Evolutionary conservation across 2,113 vertebrate genomes (phyloP).

Genomic region (Macrotus californicus): DNA sequence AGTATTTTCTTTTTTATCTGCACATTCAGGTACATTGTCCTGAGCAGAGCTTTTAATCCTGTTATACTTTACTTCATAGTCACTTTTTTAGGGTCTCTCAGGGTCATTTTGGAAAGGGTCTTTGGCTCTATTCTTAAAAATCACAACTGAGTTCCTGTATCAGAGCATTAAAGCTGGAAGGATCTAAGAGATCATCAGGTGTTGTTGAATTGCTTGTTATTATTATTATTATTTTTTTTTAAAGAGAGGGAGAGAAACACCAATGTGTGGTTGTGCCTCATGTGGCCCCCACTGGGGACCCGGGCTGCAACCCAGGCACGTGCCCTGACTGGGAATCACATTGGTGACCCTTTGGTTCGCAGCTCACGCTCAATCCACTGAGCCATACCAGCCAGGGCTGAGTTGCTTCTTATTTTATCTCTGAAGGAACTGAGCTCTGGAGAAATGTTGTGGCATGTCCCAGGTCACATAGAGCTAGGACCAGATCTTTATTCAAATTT

Average conservation of each 20-base stretch:
- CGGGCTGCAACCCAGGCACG: too few relatives aligned
- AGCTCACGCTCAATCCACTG: too few relatives aligned
- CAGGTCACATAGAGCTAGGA: not conserved
- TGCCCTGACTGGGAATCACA: too few relatives aligned
- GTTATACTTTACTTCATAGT: not conserved
- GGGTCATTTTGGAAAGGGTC: not conserved
- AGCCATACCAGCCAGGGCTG: too few relatives aligned
- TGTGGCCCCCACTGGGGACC: too few relatives aligned
- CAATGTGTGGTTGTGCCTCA: too few relatives aligned
- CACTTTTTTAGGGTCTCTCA: not conserved
- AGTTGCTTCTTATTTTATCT: too few relatives aligned
- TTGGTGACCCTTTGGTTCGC: too few relatives aligned
- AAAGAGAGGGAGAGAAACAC: too few relatives aligned
- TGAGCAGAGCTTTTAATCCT: not conserved
- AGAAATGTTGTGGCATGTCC: not conserved
- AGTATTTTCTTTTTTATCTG: not conserved
- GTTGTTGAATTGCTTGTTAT: not conserved
- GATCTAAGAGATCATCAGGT: not conserved
- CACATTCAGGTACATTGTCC: not conserved
- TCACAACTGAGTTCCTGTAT: not conserved
- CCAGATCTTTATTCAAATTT: not conserved
- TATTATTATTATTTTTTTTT: too few relatives aligned
- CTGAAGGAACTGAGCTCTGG: not conserved
- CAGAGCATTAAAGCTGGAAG: not conserved
- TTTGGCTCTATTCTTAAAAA: not conserved